Evolutionary conservation across 2,797 vertebrate species (phyloP).

Genomic region (Choloepus didactylus): DNA sequence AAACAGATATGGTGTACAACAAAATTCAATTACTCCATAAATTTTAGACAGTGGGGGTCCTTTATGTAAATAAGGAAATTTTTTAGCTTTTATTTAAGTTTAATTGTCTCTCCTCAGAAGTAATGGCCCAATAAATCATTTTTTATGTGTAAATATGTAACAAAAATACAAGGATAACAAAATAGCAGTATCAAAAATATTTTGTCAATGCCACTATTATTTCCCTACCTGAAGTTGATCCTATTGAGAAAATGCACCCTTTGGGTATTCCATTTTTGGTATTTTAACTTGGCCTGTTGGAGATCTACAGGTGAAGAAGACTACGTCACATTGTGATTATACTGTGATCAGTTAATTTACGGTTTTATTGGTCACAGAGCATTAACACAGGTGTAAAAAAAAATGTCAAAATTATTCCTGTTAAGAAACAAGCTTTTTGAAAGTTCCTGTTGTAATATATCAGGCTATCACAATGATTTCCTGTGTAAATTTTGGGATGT

Average conservation of each 20-base stretch:
- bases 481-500: conserved; percentile 82
- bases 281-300: conserved; percentile 94
- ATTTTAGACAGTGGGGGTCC: not conserved
- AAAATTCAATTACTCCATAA: not conserved
- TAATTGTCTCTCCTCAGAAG: not conserved
- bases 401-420: conserved; percentile 90
- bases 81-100: not conserved
- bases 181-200: conserved; percentile 91
- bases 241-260: conserved; percentile 97
- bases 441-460: conserved; percentile 91
- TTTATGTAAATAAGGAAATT: not conserved
- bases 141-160: not conserved
- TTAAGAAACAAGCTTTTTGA: conserved; percentile 83
- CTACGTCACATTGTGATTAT: conserved; percentile 92
- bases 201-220: conserved; percentile 93
- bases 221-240: conserved; percentile 92
- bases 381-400: conserved; percentile 89
- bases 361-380: conserved; percentile 88
- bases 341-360: conserved; percentile 87
- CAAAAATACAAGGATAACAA: not conserved
- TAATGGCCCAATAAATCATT: not conserved
- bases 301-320: conserved; percentile 93
- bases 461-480: conserved; percentile 92
- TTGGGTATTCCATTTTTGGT: conserved; percentile 97
- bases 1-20: not conserved